These are phyloP conservation scores for Oryctes rhinoceros DNA, from an alignment of 1,140 invertebrate genomes.

Conservation along the genomic window DNA sequence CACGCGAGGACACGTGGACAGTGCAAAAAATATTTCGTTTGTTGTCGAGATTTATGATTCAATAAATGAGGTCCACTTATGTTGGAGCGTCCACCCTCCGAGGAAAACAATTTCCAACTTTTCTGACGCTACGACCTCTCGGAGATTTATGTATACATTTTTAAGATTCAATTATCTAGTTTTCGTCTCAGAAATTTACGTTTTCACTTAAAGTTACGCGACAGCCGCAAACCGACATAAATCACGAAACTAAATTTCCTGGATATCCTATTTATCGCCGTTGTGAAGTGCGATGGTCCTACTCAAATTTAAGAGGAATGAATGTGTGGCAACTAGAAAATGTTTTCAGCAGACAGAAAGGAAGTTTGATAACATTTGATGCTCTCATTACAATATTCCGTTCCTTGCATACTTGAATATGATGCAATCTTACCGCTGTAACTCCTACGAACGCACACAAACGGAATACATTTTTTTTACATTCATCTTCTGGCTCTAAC, in stretches of 20 bases:
- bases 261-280: constrained; percentile 2
- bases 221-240: constrained; percentile 5
- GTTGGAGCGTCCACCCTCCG: neutral
- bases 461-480: too few species aligned
- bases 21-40: constrained; percentile 18
- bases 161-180: constrained; percentile 38
- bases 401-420: too few species aligned
- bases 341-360: too few species aligned
- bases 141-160: constrained; percentile 32
- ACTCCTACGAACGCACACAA: too few species aligned
- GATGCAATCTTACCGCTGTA: too few species aligned
- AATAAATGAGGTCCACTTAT: constrained; percentile 31
- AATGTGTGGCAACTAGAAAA: neutral
- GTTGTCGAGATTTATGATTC: constrained; percentile 31
- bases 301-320: neutral
- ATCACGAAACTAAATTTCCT: constrained; percentile 21
- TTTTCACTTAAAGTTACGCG: constrained; percentile 26
- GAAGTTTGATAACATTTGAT: too few species aligned
- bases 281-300: neutral
- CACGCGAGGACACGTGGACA: neutral
- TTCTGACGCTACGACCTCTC: constrained; percentile 9
- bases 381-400: too few species aligned
- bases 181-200: constrained; percentile 30
- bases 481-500: too few species aligned
- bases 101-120: constrained; percentile 26